phyloP scores from a whole-genome alignment of 2,113 vertebrate species.

The Pogonocichla stellata region DNA sequence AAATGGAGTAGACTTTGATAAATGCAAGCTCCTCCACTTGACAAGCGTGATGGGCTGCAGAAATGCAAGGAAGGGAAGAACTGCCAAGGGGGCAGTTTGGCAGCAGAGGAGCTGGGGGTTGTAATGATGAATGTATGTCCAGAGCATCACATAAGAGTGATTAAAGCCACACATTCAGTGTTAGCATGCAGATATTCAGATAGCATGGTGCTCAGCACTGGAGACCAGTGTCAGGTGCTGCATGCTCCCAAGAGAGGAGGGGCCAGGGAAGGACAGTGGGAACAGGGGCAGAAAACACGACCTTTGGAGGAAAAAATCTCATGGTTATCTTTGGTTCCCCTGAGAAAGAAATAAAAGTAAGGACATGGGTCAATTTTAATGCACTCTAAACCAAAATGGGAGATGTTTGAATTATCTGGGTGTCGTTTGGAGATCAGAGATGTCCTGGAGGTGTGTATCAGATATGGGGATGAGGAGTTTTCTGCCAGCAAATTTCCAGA shows the following conservation, averaged over 20 bases:
- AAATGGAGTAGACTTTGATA: background rate
- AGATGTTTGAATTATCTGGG: background rate
- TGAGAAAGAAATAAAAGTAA: background rate
- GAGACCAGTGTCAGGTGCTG: rapidly evolving
- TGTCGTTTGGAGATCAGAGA: background rate
- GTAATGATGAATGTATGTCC: background rate
- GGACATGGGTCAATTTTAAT: background rate
- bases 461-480: background rate
- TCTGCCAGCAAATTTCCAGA: background rate
- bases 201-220: background rate
- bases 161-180: background rate
- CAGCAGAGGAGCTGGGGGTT: background rate
- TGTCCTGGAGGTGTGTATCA: background rate
- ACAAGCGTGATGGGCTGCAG: background rate
- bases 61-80: background rate
- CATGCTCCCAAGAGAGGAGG: background rate
- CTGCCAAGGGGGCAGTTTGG: background rate
- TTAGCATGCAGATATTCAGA: background rate
- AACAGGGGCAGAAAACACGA: rapidly evolving
- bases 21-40: background rate
- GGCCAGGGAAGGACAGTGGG: background rate
- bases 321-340: background rate
- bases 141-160: background rate
- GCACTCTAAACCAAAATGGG: background rate
- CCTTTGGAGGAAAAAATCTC: background rate